These are phyloP conservation scores for Ctenosaura bakeri DNA, from an alignment of 2,797 vertebrate genomes.

Conservation along the genomic window DNA sequence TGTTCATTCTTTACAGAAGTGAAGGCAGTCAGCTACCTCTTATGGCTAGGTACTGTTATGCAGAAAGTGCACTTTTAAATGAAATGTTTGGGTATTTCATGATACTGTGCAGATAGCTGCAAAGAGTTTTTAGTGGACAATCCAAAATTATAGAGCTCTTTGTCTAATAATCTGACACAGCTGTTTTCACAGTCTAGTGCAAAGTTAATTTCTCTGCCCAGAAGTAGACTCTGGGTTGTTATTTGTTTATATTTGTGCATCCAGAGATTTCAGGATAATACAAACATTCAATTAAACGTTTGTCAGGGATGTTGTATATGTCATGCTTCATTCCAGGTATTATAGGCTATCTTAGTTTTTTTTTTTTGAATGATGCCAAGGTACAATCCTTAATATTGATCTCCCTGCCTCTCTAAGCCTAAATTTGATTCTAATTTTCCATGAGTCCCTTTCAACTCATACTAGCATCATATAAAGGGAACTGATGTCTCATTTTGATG, in stretches of 20 bases:
- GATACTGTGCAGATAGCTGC: neutral
- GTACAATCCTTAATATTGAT: neutral
- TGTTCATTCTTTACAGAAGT: neutral
- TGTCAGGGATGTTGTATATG: neutral
- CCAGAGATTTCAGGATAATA: neutral
- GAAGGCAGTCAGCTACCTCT: neutral
- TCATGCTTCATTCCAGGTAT: neutral
- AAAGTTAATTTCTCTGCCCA: neutral
- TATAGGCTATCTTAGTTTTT: neutral
- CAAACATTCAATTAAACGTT: neutral
- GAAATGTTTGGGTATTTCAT: neutral
- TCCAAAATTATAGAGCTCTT: neutral
- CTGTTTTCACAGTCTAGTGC: neutral
- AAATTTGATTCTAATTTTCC: neutral
- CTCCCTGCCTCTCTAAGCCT: neutral
- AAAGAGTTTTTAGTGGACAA: neutral
- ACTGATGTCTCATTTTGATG: neutral
- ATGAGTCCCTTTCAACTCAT: neutral
- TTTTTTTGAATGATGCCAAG: neutral
- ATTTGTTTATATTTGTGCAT: constrained; percentile 1
- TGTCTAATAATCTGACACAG: neutral
- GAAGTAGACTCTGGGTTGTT: neutral
- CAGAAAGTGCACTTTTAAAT: neutral
- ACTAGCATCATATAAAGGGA: neutral
- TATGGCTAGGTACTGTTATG: neutral